Conservation (phyloP, 2,888 invertebrate genomes). For the Uloborus plumipes region DNA sequence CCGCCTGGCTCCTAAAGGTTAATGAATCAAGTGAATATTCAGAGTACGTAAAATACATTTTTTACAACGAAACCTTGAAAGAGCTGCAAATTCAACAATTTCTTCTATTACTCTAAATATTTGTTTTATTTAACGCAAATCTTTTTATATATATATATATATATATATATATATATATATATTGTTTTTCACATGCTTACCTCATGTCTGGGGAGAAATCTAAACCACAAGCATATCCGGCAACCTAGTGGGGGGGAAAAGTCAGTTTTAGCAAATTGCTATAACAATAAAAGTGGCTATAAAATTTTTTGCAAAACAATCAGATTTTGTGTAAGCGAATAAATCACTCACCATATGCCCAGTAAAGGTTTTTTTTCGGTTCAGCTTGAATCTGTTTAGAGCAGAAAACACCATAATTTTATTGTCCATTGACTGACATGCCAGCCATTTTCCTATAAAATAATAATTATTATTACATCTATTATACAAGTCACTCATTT, state of each 20-base stretch:
- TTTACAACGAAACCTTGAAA: too few relatives aligned
- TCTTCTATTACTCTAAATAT: too few relatives aligned
- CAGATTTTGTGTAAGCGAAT: not conserved
- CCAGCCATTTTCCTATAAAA: slow-evolving; percentile 85
- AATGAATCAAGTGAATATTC: too few relatives aligned
- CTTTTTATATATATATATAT: too few relatives aligned
- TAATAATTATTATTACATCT: too few relatives aligned
- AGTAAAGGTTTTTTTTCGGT: slow-evolving; percentile 96
- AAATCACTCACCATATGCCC: slow-evolving; percentile 87
- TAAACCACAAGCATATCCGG: slow-evolving; percentile 96
- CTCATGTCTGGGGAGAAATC: slow-evolving; percentile 99
- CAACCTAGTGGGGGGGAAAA: slow-evolving; percentile 74
- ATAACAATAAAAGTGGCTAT: not conserved
- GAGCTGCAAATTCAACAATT: too few relatives aligned
- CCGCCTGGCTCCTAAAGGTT: too few relatives aligned
- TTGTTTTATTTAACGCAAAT: too few relatives aligned
- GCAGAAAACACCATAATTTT: slow-evolving; percentile 98
- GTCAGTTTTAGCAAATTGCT: not conserved
- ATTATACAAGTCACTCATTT: too few relatives aligned
- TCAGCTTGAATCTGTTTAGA: slow-evolving; percentile 96
- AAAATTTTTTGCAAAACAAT: not conserved
- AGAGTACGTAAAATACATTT: too few relatives aligned
- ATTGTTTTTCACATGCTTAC: slow-evolving; percentile 72
- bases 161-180: too few relatives aligned
- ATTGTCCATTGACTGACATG: slow-evolving; percentile 99